Base-by-base conservation (phyloP, 35 echinoderm and acorn worm genomes). In the Lytechinus variegatus region DNA sequence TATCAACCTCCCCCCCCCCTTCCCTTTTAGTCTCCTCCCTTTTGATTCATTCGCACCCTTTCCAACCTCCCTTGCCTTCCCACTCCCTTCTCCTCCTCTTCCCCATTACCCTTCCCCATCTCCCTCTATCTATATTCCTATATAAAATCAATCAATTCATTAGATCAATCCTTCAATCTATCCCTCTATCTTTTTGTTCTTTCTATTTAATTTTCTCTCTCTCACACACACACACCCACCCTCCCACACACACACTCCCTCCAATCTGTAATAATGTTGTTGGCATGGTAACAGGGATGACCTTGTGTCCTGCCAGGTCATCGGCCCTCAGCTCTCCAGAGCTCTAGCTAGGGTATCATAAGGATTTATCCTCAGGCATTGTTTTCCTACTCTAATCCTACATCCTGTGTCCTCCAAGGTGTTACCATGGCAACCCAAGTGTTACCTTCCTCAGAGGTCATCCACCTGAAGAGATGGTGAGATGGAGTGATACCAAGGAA, bases 341-440 rank as follows among this genome's bases (percentile, higher is more conserved):
- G 66, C 66, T 16, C n/a, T 16, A 19, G 66, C n/a, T 79, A 79
- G 66, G 66, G 66, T 79, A 79, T 79, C 66, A 79, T 79, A 79
- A 79, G 66, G 66, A 79, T 79, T n/a, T 79, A 79, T 79, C 66
- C 66, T 79, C 66, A n/a, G 66, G 66, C 66, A 79, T 79, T 79
- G 66, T 79, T 79, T 79, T 79, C 66, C 66, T 21, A 24, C 66
- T 79, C 66, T 79, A 79, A 79, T 79, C 66, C 66, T 5, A 16
- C 66, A 19, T 79, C 66, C 66, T 79, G 16, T n/a, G n/a, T 79
- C 66, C 66, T 79, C 66, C 66, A 79, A n/a, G 66, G 66, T 79
- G 66, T 79, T 79, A 79, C 66, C 66, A 79, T 79, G 66, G 66
- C 19, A 79, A 79, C 21, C 33, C 33, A 0, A 79, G 66, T 79